Evolutionary conservation across 2,113 vertebrate genomes (phyloP).

Genomic region (Crotophaga sulcirostris): DNA sequence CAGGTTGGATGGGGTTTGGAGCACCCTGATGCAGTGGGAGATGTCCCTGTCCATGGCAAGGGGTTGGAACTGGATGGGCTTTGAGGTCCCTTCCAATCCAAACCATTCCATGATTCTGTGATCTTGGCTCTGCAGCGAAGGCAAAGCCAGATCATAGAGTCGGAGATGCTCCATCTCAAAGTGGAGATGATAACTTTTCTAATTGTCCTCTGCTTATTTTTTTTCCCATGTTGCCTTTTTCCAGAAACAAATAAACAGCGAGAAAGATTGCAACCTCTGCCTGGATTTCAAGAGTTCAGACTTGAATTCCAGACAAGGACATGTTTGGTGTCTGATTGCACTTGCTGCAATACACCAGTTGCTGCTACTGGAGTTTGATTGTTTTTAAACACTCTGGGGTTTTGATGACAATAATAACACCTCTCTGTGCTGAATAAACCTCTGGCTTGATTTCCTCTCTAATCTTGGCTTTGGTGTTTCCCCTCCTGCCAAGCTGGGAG

Average conservation of each 20-base stretch:
- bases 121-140: rapidly evolving
- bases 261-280: not conserved
- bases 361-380: not conserved
- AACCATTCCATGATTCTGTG: no score
- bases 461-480: not conserved
- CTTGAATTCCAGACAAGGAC: not conserved
- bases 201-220: no score
- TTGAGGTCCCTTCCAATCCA: no score
- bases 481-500: not conserved
- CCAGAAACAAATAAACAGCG: not conserved
- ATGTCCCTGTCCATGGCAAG: no score
- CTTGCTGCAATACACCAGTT: rapidly evolving
- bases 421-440: not conserved
- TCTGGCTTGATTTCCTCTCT: slow-evolving; percentile 37
- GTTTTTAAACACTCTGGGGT: slow-evolving; percentile 49
- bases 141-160: rapidly evolving
- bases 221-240: not conserved
- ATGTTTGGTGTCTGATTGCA: not conserved
- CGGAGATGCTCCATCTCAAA: not conserved
- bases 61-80: no score
- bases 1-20: no score
- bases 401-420: slow-evolving; percentile 54
- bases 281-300: not conserved
- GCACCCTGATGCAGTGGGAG: no score
- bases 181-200: not conserved